Conservation (phyloP, 2,797 vertebrate genomes). For the Cirrhinus mrigala region DNA sequence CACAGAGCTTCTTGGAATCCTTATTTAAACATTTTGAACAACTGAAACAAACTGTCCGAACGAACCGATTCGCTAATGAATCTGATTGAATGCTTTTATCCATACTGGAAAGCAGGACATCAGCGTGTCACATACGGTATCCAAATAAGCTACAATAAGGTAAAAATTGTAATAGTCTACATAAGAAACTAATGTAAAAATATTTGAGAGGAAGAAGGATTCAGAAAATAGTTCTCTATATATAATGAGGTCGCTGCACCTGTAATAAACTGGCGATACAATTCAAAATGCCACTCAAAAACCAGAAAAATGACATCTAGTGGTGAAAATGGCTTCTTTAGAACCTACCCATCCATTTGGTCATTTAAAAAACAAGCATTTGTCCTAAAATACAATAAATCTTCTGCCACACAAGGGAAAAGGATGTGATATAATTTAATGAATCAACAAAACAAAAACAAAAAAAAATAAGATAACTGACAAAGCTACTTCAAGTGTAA, state of each 20-base stretch:
- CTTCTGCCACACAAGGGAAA: neutral
- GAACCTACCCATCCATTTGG: neutral
- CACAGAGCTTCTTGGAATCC: neutral
- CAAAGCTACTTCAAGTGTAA: neutral
- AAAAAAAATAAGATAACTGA: neutral
- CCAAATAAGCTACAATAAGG: neutral
- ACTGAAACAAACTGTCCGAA: neutral
- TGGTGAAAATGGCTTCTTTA: neutral
- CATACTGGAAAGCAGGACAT: neutral
- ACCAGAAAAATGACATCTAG: neutral
- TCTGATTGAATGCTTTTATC: neutral
- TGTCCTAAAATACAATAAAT: neutral
- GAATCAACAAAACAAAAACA: neutral
- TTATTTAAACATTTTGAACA: neutral
- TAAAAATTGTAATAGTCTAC: constrained; percentile 2
- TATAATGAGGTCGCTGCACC: neutral
- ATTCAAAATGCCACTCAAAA: neutral
- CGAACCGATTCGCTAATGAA: neutral
- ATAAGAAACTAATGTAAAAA: neutral
- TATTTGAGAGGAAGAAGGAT: too few species aligned
- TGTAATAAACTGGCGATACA: neutral
- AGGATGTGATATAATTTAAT: neutral
- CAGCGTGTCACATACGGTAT: neutral
- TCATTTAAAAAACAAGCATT: neutral
- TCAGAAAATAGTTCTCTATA: neutral